Evolutionary conservation across 2,113 vertebrate genomes (phyloP), one percentile per base, ranked within the genome.

Genomic region (Macquaria australasica): DNA sequence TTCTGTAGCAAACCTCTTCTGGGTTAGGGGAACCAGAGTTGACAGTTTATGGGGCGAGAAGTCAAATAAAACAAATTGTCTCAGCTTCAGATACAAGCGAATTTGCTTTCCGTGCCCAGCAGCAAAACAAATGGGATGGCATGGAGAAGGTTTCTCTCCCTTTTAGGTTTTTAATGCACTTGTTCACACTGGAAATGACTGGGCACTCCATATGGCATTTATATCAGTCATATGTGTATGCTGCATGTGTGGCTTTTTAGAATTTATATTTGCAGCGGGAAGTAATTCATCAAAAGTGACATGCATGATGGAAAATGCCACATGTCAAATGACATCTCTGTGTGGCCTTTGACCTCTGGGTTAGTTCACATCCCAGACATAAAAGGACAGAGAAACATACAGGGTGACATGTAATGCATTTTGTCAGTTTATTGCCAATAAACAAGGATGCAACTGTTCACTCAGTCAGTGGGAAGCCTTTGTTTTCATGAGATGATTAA

Each of bases 41-140:
- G 90, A 93, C 90, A 90, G 81, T 90, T 92, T 90, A 92, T 88
- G 74, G 87, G 60, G 90, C 59, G 28, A 82, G 79, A 88, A 89
- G 91, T 90, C 90, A 89, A 91, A 91, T 83, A 89, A 89, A 94
- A 93, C 91, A 87, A 92, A 93, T 88, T 85, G 88, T 89, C 58
- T 73, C 55, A 51, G 70, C 73, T 77, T 85, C 70, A 82, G 87
- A 93, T 85, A 81, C 87, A 84, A 88, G 78, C 50, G 23, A 79
- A 86, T 91, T 87, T 83, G 68, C 72, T 86, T 71, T 43, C 53
- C 0, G 48, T 85, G 84, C 67, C 82, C 64, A 81, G 75, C 68
- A 86, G 89, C 59, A 86, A 88, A 88, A 92, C 83, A 91, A 89
- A 93, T 86, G 85, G 69, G 82, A 71, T 50, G 81, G 66, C 77